These are phyloP conservation scores for Triplophysa rosa DNA, from an alignment of 2,113 vertebrate species.

Conservation along the genomic window DNA sequence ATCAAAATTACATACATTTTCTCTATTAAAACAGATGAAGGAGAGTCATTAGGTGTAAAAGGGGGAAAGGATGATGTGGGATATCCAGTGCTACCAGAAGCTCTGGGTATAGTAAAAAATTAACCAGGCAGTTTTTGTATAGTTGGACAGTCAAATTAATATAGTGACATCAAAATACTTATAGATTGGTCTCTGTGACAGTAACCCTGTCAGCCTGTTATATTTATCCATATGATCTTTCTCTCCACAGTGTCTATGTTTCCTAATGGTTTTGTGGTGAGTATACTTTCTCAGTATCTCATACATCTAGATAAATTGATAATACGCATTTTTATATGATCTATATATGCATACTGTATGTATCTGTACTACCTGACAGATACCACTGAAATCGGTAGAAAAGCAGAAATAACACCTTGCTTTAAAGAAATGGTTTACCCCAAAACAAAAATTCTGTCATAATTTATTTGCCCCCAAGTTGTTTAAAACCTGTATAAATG, in stretches of 20 bases:
- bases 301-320: no score
- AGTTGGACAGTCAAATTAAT: background rate
- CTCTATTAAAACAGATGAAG: background rate
- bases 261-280: conserved; percentile 61
- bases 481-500: no score
- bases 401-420: background rate
- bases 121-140: no score
- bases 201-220: background rate
- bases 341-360: background rate
- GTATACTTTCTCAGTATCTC: background rate
- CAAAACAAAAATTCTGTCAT: no score
- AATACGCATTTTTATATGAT: background rate
- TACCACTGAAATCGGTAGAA: background rate
- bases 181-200: background rate
- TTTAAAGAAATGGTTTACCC: no score
- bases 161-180: background rate
- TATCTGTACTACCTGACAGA: background rate
- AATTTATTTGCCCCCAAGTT: no score
- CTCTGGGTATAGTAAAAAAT: conserved; percentile 21
- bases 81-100: conserved; percentile 4
- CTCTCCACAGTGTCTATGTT: conserved; percentile 49
- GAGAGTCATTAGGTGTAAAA: conserved; percentile 66
- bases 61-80: conserved; percentile 76
- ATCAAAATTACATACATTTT: background rate
- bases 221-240: background rate